phyloP scores from a whole-genome alignment of 2,797 vertebrate genomes.

The Nasua narica region DNA sequence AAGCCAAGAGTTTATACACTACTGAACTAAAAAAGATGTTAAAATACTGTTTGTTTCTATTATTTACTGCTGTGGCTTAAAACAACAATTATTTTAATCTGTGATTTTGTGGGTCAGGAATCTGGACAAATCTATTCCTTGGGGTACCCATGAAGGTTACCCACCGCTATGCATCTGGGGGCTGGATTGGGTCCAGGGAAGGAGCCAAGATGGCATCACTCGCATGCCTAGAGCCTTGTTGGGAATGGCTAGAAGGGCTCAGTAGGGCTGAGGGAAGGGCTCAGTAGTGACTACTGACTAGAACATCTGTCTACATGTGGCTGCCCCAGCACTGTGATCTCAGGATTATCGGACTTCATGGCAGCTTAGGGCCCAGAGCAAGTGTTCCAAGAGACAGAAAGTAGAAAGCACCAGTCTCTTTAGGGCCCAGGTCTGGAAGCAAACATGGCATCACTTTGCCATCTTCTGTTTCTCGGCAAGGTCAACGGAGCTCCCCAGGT shows the following conservation, averaged over 20 bases:
- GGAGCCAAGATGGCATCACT: not conserved
- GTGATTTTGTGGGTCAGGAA: not conserved
- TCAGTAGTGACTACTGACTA: not conserved
- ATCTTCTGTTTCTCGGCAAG: not conserved
- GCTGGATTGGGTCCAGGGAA: not conserved
- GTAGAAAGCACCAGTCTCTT: not conserved
- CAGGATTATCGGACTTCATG: not conserved
- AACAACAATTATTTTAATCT: not conserved
- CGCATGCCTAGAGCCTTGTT: not conserved
- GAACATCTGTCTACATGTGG: not conserved
- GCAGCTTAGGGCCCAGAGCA: not conserved
- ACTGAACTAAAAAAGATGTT: not conserved
- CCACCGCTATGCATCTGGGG: not conserved
- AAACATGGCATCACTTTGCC: not conserved
- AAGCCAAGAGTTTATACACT: not conserved
- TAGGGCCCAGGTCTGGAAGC: not conserved
- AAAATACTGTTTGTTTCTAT: not conserved
- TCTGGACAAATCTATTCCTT: not conserved
- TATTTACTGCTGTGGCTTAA: not conserved
- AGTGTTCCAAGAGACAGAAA: not conserved
- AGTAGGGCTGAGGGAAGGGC: too few species aligned
- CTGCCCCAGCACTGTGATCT: not conserved
- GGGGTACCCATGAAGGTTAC: not conserved
- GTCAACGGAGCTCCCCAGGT: not conserved
- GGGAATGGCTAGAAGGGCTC: not conserved